These are phyloP conservation scores for Tenthredo mesomela DNA, from an alignment of 2,888 invertebrate species.

Conservation along the genomic window DNA sequence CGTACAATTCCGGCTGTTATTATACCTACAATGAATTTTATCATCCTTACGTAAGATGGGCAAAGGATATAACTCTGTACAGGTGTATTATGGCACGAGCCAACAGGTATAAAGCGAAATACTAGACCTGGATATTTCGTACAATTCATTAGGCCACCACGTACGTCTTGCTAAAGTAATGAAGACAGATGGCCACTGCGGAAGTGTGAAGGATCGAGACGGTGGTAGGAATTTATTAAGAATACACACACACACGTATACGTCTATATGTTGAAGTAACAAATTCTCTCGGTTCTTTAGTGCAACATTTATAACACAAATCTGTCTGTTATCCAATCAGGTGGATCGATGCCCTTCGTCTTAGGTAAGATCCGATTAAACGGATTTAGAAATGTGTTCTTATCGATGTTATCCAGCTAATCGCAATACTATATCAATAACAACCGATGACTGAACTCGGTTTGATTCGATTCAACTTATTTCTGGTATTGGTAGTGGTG, in stretches of 20 bases:
- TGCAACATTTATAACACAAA: not conserved
- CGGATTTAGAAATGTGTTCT: slow-evolving; percentile 1
- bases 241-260: too few relatives aligned
- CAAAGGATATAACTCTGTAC: not conserved
- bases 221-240: not conserved
- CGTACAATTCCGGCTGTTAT: not conserved
- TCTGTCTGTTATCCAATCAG: not conserved
- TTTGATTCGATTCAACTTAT: slow-evolving; percentile 13
- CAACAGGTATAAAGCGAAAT: slow-evolving; percentile 7
- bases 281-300: not conserved
- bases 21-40: not conserved
- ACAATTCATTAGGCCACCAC: slow-evolving; percentile 11
- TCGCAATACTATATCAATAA: slow-evolving; percentile 31
- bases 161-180: slow-evolving; percentile 15
- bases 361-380: not conserved
- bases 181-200: slow-evolving; percentile 21
- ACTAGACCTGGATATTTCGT: not conserved
- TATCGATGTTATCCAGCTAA: not conserved
- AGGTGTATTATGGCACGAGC: not conserved
- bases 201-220: not conserved
- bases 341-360: not conserved
- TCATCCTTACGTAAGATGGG: not conserved
- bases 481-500: not conserved
- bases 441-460: not conserved
- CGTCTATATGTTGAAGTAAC: too few relatives aligned